These are phyloP conservation scores for Drosophila ustulata DNA, from an alignment of 2,888 invertebrate genomes.

Conservation along the genomic window DNA sequence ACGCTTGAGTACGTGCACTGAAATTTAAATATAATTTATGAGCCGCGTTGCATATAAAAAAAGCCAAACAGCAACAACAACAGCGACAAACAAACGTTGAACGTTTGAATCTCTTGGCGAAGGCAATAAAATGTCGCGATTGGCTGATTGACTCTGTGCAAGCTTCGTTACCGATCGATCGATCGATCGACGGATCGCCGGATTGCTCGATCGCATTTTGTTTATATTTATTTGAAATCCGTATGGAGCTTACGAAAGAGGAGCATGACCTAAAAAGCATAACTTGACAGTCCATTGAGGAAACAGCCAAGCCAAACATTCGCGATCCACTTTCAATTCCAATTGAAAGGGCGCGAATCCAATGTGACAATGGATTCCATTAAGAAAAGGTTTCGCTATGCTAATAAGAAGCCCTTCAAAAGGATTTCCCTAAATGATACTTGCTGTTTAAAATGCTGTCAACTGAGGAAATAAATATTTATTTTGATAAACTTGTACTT, in stretches of 20 bases:
- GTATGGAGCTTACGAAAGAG: slow-evolving; percentile 45
- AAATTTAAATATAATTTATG: slow-evolving; percentile 79
- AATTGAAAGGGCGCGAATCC: slow-evolving; percentile 2
- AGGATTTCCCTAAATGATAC: neutral
- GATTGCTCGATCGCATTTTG: slow-evolving; percentile 21
- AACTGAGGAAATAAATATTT: too few species aligned
- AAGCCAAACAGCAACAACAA: slow-evolving; percentile 25
- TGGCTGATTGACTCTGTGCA: slow-evolving; percentile 65
- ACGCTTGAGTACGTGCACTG: slow-evolving; percentile 73
- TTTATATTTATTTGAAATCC: slow-evolving; percentile 37
- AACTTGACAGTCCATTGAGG: slow-evolving; percentile 19
- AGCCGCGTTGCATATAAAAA: slow-evolving; percentile 62
- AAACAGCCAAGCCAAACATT: neutral
- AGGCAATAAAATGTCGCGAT: slow-evolving; percentile 77
- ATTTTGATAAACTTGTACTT: too few species aligned
- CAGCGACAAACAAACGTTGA: slow-evolving; percentile 16
- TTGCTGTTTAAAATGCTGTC: neutral
- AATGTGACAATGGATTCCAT: neutral
- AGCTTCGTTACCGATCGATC: slow-evolving; percentile 21
- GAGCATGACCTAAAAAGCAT: slow-evolving; percentile 64
- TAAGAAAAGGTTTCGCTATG: neutral
- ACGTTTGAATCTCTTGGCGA: slow-evolving; percentile 11
- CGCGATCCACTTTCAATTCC: slow-evolving; percentile 5
- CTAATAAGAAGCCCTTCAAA: neutral
- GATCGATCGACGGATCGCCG: slow-evolving; percentile 24